These are phyloP conservation scores for Formicarius rufipectus DNA, from an alignment of 2,113 vertebrate species.

Conservation along the genomic window DNA sequence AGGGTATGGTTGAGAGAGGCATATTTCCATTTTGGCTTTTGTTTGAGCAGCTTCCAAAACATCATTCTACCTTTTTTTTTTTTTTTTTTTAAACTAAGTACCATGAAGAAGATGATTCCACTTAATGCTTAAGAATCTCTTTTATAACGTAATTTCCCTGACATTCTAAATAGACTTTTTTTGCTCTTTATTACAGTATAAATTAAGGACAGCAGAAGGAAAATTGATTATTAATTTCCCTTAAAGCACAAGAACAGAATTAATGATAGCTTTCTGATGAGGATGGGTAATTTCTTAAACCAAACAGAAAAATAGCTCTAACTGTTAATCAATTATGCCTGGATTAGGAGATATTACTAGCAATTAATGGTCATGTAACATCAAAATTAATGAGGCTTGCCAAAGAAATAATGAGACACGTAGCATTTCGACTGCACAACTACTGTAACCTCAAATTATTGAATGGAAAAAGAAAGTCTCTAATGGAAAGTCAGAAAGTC, in stretches of 20 bases:
- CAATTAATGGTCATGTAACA: constrained; percentile 44
- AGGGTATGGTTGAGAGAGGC: constrained; percentile 62
- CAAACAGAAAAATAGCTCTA: constrained; percentile 22
- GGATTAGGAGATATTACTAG: constrained; percentile 42
- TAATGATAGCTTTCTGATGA: constrained; percentile 35
- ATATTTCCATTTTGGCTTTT: constrained; percentile 75
- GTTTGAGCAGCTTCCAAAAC: constrained; percentile 80
- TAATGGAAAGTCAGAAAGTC: neutral
- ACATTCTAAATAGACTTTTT: neutral
- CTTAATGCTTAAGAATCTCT: constrained; percentile 22
- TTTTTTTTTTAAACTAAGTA: neutral
- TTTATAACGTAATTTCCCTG: constrained; percentile 6
- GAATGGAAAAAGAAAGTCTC: neutral
- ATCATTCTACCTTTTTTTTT: constrained; percentile 6
- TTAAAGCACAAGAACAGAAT: constrained; percentile 47
- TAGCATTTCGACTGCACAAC: neutral
- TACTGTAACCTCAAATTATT: neutral
- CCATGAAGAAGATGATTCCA: constrained; percentile 18
- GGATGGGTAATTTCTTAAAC: constrained; percentile 23
- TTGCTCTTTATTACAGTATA: constrained; percentile 1
- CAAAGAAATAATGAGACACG: constrained; percentile 14
- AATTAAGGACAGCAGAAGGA: constrained; percentile 36
- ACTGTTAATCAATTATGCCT: constrained; percentile 44
- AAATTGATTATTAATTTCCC: constrained; percentile 68
- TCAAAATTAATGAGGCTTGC: constrained; percentile 60